These are phyloP conservation scores for Vannuccia rotundouncinata DNA, from an alignment of 2,888 invertebrate genomes.

Conservation along the genomic window DNA sequence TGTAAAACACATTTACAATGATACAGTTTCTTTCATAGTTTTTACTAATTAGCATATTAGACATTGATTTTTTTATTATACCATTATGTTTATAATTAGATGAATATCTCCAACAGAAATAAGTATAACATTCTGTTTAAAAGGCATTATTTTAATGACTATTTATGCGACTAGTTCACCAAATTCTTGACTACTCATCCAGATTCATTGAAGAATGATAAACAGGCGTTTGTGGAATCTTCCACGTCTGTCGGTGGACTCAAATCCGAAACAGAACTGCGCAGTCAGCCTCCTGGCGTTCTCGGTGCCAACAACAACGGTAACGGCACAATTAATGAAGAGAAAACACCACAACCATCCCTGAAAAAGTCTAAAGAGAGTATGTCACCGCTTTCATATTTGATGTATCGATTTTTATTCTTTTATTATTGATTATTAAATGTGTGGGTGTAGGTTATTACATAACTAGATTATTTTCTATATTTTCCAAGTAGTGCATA, in stretches of 20 bases:
- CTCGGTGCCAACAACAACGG: neutral
- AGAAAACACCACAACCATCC: too few relatives aligned
- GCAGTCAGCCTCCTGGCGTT: neutral
- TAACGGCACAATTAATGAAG: neutral
- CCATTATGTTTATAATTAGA: neutral
- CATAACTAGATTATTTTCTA: too few relatives aligned
- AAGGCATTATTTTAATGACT: neutral
- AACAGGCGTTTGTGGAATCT: slow-evolving; percentile 4
- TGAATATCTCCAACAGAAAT: neutral
- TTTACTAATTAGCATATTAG: neutral
- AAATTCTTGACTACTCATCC: neutral
- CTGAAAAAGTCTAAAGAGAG: too few relatives aligned
- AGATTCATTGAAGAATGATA: neutral
- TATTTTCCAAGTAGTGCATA: too few relatives aligned
- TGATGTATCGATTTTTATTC: too few relatives aligned
- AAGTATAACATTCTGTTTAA: neutral
- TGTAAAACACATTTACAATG: neutral
- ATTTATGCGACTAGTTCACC: neutral
- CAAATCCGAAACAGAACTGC: neutral
- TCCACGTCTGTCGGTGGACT: neutral
- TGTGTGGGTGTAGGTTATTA: too few relatives aligned
- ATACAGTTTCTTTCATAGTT: neutral
- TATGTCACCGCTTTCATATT: too few relatives aligned
- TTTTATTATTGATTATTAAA: too few relatives aligned
- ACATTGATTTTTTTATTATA: neutral